These are phyloP conservation scores for Rhinolophus sinicus DNA, from an alignment of 2,113 vertebrate species.

Conservation along the genomic window DNA sequence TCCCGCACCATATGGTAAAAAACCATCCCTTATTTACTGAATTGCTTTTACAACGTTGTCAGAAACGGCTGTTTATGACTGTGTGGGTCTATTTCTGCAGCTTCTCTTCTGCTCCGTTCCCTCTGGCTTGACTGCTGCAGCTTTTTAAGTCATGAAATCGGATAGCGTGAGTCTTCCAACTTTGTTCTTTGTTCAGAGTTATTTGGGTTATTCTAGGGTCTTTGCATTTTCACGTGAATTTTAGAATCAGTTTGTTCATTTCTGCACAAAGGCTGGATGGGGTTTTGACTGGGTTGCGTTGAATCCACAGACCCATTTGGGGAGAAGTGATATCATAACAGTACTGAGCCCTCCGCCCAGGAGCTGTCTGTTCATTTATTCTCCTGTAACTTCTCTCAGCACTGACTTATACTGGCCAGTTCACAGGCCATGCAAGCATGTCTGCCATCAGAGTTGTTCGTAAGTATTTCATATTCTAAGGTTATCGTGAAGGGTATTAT, in stretches of 20 bases:
- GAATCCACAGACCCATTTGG: rapidly evolving
- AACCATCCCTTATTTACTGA: background rate
- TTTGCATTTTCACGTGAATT: background rate
- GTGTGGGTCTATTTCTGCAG: background rate
- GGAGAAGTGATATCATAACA: rapidly evolving
- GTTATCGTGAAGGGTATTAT: rapidly evolving
- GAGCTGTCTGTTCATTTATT: rapidly evolving
- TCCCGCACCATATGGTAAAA: background rate
- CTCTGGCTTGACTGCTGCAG: rapidly evolving
- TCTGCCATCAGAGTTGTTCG: too few species aligned
- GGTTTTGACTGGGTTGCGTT: rapidly evolving
- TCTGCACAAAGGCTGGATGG: background rate
- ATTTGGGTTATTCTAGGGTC: background rate
- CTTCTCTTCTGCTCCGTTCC: rapidly evolving
- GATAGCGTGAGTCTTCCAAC: rapidly evolving
- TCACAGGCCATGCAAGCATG: rapidly evolving
- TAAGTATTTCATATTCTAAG: rapidly evolving
- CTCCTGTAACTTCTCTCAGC: rapidly evolving
- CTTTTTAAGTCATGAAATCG: rapidly evolving
- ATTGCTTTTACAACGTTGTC: background rate
- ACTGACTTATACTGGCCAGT: rapidly evolving
- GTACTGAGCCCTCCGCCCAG: rapidly evolving
- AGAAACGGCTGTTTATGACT: background rate
- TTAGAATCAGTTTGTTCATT: background rate
- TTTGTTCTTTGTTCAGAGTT: background rate